phyloP scores from a whole-genome alignment of 2,113 vertebrate genomes.

The Malurus cyaneus region DNA sequence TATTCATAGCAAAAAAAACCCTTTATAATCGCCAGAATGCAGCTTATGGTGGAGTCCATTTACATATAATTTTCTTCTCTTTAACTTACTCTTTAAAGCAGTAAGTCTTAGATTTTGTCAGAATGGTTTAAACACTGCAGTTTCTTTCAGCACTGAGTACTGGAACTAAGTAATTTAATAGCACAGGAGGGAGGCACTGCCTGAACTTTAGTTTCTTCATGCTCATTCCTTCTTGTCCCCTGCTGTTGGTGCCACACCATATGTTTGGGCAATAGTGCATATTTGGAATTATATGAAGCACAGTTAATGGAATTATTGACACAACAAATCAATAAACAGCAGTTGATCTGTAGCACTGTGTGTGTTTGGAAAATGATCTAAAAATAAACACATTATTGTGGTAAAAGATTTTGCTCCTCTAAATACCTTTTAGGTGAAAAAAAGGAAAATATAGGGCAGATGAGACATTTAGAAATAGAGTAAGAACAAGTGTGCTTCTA shows the following conservation, averaged over 20 bases:
- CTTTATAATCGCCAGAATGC: background rate
- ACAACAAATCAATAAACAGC: constrained; percentile 65
- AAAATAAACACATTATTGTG: constrained; percentile 55
- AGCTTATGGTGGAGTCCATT: background rate
- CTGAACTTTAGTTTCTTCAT: constrained; percentile 51
- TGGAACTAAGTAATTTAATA: constrained; percentile 52
- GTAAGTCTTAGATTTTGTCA: background rate
- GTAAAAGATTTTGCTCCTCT: background rate
- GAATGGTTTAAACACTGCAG: background rate
- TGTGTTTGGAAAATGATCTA: constrained; percentile 51
- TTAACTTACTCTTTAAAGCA: background rate
- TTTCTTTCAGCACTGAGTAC: background rate
- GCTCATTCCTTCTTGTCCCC: constrained; percentile 30
- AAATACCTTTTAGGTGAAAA: constrained; percentile 13
- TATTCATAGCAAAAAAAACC: background rate
- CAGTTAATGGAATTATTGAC: constrained; percentile 58
- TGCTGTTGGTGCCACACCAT: constrained; percentile 35
- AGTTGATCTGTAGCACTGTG: constrained; percentile 23
- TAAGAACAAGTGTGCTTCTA: background rate
- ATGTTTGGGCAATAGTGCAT: constrained; percentile 37
- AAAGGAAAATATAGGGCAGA: background rate
- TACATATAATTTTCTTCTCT: background rate
- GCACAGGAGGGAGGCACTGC: constrained; percentile 11
- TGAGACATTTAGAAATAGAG: background rate
- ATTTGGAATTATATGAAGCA: constrained; percentile 47